A percentile compares a stretch with the other conserved stretches of the same genome.
phyloP scores from a whole-genome alignment of 2,113 vertebrate genomes.

The Cinclus mexicanus region DNA sequence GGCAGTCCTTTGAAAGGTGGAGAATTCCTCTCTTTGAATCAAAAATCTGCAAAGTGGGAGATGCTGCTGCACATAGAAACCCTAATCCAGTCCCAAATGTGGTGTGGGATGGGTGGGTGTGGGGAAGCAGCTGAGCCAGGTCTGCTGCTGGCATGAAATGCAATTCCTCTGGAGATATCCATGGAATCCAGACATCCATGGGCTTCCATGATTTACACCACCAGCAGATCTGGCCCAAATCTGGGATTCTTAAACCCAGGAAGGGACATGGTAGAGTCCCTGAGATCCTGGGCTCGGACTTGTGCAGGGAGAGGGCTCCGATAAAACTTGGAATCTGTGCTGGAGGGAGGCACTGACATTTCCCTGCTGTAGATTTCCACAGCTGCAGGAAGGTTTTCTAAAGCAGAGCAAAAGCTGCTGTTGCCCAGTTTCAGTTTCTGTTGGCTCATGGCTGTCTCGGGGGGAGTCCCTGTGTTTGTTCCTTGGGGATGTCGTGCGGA shows the following conservation, averaged over 20 bases:
- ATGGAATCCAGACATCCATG: rapidly evolving
- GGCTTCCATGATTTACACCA: rapidly evolving
- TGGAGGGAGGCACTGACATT: rapidly evolving
- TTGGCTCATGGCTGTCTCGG: not conserved
- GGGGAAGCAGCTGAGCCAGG: not conserved
- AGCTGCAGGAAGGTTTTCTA: rapidly evolving
- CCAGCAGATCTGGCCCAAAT: not conserved
- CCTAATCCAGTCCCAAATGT: rapidly evolving
- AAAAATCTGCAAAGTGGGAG: not conserved
- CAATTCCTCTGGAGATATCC: not conserved
- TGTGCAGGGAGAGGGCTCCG: rapidly evolving
- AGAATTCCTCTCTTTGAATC: not conserved
- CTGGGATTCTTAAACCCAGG: not conserved
- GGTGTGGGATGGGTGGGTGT: not conserved
- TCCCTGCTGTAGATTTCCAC: rapidly evolving
- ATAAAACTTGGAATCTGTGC: rapidly evolving
- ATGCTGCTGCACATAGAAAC: not conserved
- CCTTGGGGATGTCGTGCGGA: not conserved
- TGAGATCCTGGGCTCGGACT: rapidly evolving
- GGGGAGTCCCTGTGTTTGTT: not conserved
- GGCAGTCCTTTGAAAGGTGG: not conserved
- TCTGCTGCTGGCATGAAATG: rapidly evolving
- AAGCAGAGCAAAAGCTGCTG: not conserved
- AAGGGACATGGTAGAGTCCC: rapidly evolving
- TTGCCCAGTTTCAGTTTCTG: not conserved